Conservation (phyloP, 2,797 vertebrate genomes). For the Peromyscus attwateri region DNA sequence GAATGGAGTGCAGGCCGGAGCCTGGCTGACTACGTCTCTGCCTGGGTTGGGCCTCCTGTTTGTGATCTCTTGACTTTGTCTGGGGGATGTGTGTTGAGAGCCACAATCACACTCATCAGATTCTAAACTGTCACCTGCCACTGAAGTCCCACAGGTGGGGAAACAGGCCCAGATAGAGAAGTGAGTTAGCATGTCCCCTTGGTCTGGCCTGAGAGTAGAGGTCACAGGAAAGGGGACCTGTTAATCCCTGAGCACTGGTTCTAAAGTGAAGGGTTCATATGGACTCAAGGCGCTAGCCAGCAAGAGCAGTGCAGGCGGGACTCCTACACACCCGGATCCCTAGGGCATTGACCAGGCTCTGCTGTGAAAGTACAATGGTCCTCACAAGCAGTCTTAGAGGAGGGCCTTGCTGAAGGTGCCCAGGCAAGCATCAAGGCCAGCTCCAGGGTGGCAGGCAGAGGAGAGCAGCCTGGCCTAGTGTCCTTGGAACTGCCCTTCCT, state of each 20-base stretch:
- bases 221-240: background rate
- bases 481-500: background rate
- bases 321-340: too few species aligned
- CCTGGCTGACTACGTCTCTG: background rate
- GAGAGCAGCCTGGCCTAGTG: too few species aligned
- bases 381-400: background rate
- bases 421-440: background rate
- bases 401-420: background rate
- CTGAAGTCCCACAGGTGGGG: background rate
- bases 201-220: background rate
- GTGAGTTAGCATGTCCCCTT: background rate
- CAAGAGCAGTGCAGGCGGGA: background rate
- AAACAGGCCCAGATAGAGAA: background rate
- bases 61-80: background rate
- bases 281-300: fast-evolving
- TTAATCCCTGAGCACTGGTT: background rate
- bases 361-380: background rate
- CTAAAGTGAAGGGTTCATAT: background rate
- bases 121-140: background rate
- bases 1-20: fast-evolving
- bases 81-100: background rate
- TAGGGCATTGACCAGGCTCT: too few species aligned
- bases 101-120: background rate
- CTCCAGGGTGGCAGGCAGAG: background rate
- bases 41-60: background rate